phyloP scores from a whole-genome alignment of 1,140 invertebrate genomes.

The Psix sp. region DNA sequence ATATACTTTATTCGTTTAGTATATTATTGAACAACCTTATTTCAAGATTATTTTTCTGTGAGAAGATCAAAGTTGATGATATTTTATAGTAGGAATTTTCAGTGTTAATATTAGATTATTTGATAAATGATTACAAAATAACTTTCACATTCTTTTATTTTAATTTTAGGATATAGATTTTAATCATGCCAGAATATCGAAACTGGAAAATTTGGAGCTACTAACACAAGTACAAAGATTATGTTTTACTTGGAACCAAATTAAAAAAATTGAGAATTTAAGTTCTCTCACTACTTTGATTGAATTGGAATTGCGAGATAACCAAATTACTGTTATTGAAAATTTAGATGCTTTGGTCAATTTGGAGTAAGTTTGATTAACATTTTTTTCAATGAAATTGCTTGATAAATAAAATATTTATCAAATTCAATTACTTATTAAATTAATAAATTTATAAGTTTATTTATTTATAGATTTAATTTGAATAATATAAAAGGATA shows the following conservation, averaged over 20 bases:
- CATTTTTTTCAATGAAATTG: too few relatives aligned
- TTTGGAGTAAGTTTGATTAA: slow-evolving; percentile 84
- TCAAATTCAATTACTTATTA: too few relatives aligned
- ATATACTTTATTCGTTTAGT: not conserved
- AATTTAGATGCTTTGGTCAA: slow-evolving; percentile 91
- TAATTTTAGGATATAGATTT: slow-evolving; percentile 85
- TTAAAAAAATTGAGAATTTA: slow-evolving; percentile 95
- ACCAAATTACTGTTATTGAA: slow-evolving; percentile 94
- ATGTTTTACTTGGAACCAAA: slow-evolving; percentile 95
- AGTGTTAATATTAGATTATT: slow-evolving; percentile 5
- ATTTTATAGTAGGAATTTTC: not conserved
- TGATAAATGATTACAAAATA: too few relatives aligned
- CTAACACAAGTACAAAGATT: slow-evolving; percentile 86
- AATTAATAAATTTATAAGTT: too few relatives aligned
- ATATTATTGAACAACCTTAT: slow-evolving; percentile 1
- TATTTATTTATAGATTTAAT: too few relatives aligned
- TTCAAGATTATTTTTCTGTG: not conserved
- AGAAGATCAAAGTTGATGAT: not conserved
- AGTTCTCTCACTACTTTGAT: slow-evolving; percentile 83
- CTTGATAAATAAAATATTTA: too few relatives aligned
- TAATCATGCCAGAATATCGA: slow-evolving; percentile 90
- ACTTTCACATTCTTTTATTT: too few relatives aligned
- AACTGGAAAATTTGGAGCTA: slow-evolving; percentile 88
- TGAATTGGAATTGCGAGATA: slow-evolving; percentile 97
- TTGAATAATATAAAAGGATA: too few relatives aligned